A percentile compares a stretch with the other conserved stretches of the same genome.
Conservation (phyloP, 1,140 invertebrate genomes). For the Stratiolaelaps scimitus region DNA sequence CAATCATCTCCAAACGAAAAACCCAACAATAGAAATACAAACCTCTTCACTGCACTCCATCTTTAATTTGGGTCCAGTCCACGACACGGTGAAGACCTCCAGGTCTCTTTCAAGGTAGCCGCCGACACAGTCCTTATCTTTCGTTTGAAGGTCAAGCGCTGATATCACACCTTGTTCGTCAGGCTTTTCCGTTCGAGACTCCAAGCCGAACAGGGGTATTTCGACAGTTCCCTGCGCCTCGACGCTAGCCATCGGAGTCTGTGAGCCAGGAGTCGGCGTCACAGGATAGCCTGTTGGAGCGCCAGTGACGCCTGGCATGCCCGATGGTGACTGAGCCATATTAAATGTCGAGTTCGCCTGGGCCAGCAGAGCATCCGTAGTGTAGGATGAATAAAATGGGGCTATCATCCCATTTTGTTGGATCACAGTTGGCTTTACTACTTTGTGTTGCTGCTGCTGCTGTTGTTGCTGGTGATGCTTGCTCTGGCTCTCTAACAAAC, state of each 20-base stretch:
- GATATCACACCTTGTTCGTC: slow-evolving; percentile 17
- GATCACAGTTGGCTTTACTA: slow-evolving; percentile 27
- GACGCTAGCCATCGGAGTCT: background rate
- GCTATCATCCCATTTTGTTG: slow-evolving; percentile 22
- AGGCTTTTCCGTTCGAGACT: background rate
- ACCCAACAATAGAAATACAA: no score
- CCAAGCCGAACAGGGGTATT: slow-evolving; percentile 3
- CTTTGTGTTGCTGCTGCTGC: background rate
- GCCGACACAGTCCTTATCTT: slow-evolving; percentile 4
- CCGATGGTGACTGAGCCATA: background rate
- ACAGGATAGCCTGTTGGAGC: background rate
- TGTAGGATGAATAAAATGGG: slow-evolving; percentile 1
- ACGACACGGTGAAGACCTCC: background rate
- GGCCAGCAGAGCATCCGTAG: slow-evolving; percentile 9
- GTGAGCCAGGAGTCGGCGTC: background rate
- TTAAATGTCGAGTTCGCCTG: background rate
- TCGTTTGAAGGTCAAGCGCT: slow-evolving; percentile 8
- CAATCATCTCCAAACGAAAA: no score
- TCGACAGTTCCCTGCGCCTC: background rate
- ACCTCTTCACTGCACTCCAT: slow-evolving; percentile 23
- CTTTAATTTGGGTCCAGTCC: slow-evolving; percentile 15
- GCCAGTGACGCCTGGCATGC: background rate
- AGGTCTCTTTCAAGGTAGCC: slow-evolving; percentile 22
- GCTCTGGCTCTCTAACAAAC: slow-evolving; percentile 32
- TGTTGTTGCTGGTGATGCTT: background rate